These are phyloP conservation scores for Rhagophthalmus giganteus DNA, from an alignment of 2,888 invertebrate genomes.

Conservation along the genomic window DNA sequence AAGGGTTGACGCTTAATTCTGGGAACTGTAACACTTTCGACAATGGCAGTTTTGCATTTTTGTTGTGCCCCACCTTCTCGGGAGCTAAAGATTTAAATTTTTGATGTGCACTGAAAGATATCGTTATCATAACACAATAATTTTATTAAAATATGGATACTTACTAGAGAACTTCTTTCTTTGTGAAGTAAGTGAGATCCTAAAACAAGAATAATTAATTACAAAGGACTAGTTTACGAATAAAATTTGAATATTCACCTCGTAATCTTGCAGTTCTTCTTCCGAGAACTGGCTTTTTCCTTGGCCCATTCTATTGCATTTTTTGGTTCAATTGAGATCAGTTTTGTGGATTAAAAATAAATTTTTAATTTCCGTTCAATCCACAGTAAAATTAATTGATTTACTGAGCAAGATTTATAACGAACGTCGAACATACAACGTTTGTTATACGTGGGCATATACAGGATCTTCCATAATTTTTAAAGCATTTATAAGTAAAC, in stretches of 20 bases:
- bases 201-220: slow-evolving; percentile 50
- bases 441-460: too few relatives aligned
- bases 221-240: too few relatives aligned
- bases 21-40: slow-evolving; percentile 83
- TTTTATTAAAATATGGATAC: slow-evolving; percentile 48
- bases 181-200: slow-evolving; percentile 92
- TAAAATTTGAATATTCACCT: slow-evolving; percentile 59
- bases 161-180: slow-evolving; percentile 90
- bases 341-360: too few relatives aligned
- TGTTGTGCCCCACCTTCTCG: slow-evolving; percentile 85
- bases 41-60: slow-evolving; percentile 84
- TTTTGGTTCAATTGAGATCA: too few relatives aligned
- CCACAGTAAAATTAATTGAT: too few relatives aligned
- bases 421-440: too few relatives aligned
- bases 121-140: neutral
- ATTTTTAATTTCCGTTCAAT: too few relatives aligned
- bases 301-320: slow-evolving; percentile 81
- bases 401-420: too few relatives aligned
- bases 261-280: slow-evolving; percentile 87
- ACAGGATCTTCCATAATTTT: too few relatives aligned
- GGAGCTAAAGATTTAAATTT: slow-evolving; percentile 88
- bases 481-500: too few relatives aligned
- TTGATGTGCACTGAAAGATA: slow-evolving; percentile 75
- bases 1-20: slow-evolving; percentile 87
- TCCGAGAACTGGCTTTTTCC: slow-evolving; percentile 83